Evolutionary conservation across 2,797 vertebrate species (phyloP).

Genomic region (Thaleichthys pacificus): DNA sequence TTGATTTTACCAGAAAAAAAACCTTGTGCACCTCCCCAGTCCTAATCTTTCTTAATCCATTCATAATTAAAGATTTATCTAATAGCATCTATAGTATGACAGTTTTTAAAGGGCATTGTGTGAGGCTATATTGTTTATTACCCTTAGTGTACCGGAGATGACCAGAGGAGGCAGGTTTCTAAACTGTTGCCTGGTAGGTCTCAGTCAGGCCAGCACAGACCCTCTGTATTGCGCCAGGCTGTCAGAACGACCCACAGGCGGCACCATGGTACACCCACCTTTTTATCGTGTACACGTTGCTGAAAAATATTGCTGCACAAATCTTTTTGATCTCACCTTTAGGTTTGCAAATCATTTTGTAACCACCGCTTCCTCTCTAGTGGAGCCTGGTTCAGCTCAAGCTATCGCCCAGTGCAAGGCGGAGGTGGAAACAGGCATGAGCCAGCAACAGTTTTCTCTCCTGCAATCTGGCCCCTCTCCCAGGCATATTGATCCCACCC

Average conservation of each 20-base stretch:
- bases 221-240: slow-evolving; percentile 46
- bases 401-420: slow-evolving; percentile 46
- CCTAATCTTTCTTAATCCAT: too few relatives aligned
- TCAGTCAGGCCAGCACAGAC: slow-evolving; percentile 40
- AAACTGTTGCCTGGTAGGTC: slow-evolving; percentile 25
- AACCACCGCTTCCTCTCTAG: slow-evolving; percentile 7
- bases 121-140: slow-evolving; percentile 16
- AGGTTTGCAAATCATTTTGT: background rate
- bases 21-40: too few relatives aligned
- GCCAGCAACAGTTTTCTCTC: slow-evolving; percentile 22
- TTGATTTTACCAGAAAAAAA: too few relatives aligned
- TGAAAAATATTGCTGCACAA: background rate
- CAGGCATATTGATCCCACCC: slow-evolving; percentile 24
- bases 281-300: background rate
- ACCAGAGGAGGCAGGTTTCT: slow-evolving; percentile 25
- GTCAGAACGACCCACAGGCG: too few relatives aligned
- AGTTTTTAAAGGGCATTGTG: background rate
- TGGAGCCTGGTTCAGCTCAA: slow-evolving; percentile 24
- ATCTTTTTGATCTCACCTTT: background rate
- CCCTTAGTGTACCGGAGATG: slow-evolving; percentile 32
- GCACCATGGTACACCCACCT: background rate
- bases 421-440: slow-evolving; percentile 30
- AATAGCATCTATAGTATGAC: too few relatives aligned
- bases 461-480: slow-evolving; percentile 20
- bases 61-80: too few relatives aligned